Evolutionary conservation across 2,888 invertebrate genomes (phyloP).

Genomic region (Cantharis lateralis): DNA sequence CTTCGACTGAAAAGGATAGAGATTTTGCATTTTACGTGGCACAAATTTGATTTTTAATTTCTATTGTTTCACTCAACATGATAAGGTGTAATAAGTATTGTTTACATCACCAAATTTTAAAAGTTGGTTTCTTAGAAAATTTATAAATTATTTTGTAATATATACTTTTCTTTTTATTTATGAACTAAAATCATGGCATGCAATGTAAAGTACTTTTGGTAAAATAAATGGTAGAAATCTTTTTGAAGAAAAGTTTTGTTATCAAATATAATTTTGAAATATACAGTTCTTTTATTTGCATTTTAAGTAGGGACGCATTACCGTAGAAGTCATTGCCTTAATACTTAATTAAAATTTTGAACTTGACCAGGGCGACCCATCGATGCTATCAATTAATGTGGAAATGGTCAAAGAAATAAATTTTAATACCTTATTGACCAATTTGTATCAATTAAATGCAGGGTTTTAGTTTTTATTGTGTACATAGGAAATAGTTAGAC

Average conservation of each 20-base stretch:
- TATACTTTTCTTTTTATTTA: background rate
- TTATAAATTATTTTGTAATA: background rate
- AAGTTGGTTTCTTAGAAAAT: background rate
- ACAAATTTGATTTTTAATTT: background rate
- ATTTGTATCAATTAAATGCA: no score
- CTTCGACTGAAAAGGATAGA: background rate
- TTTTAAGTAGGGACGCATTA: background rate
- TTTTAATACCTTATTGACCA: no score
- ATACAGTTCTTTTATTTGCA: background rate
- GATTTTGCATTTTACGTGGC: background rate
- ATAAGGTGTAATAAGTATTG: background rate
- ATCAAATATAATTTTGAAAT: background rate
- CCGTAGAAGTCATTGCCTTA: no score
- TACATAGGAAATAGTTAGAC: no score
- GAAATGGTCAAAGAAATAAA: no score
- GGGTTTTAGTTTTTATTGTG: no score
- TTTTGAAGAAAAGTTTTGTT: background rate
- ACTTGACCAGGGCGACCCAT: no score
- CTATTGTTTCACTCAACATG: background rate
- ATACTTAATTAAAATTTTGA: no score
- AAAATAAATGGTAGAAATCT: background rate
- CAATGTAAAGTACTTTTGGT: background rate
- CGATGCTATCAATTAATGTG: no score
- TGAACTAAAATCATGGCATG: background rate
- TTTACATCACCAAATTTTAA: background rate